A percentile compares a stretch with the other conserved stretches of the same genome.
Evolutionary conservation across 2,888 invertebrate genomes (phyloP).

Genomic region (Aromia moschata): DNA sequence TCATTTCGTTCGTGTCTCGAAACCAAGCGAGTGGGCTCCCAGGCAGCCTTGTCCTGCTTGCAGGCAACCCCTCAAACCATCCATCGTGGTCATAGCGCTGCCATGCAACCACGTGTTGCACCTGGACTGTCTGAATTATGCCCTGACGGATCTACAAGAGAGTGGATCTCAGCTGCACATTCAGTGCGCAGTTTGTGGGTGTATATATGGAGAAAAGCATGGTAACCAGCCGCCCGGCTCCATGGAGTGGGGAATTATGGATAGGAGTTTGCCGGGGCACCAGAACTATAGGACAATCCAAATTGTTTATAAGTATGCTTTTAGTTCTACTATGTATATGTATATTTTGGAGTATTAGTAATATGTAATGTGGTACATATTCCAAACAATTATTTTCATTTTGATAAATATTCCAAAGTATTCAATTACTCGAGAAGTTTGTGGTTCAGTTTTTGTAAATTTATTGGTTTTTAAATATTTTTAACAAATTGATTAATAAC

Average conservation of each 20-base stretch:
- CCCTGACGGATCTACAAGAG: conserved; percentile 73
- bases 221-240: conserved; percentile 85
- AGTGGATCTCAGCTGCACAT: conserved; percentile 70
- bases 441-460: too few relatives aligned
- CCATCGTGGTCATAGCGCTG: conserved; percentile 69
- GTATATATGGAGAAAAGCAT: conserved; percentile 81
- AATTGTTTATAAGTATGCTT: conserved; percentile 80
- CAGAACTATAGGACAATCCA: conserved; percentile 77
- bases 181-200: conserved; percentile 88
- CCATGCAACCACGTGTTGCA: conserved; percentile 85
- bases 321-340: too few relatives aligned
- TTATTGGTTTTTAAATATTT: too few relatives aligned
- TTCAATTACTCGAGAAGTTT: too few relatives aligned
- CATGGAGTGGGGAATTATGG: conserved; percentile 83
- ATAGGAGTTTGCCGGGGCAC: conserved; percentile 75
- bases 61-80: conserved; percentile 69
- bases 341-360: too few relatives aligned
- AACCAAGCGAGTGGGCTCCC: conserved; percentile 72
- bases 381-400: too few relatives aligned
- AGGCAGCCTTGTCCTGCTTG: conserved; percentile 79
- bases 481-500: too few relatives aligned
- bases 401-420: too few relatives aligned
- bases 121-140: conserved; percentile 79
- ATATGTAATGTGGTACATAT: too few relatives aligned
- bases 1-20: conserved; percentile 74